Evolutionary conservation across 2,888 invertebrate species (phyloP).

Genomic region (Mongoloraphidia duomilia): DNA sequence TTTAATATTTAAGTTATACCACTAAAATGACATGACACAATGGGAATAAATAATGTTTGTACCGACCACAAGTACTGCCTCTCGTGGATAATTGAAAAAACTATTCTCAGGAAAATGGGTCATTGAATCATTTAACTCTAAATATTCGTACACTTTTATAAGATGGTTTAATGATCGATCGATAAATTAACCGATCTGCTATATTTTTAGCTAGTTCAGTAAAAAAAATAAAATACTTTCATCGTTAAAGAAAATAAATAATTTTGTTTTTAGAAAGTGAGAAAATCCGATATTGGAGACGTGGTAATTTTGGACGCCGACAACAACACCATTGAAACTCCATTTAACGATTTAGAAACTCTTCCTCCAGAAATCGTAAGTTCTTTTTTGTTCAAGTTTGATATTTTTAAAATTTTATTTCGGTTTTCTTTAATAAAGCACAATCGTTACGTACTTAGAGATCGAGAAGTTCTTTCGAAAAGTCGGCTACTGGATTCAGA

Average conservation of each 20-base stretch:
- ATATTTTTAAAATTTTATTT: neutral
- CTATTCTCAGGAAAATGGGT: neutral
- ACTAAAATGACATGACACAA: too few relatives aligned
- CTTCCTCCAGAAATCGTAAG: conserved; percentile 82
- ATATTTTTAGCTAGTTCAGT: too few relatives aligned
- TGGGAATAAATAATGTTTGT: too few relatives aligned
- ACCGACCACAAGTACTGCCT: too few relatives aligned
- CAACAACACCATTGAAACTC: conserved; percentile 68
- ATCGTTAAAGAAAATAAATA: conserved; percentile 1
- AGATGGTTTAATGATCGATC: too few relatives aligned
- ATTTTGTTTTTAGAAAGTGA: conserved; percentile 45
- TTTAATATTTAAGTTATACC: too few relatives aligned
- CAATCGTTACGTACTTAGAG: neutral
- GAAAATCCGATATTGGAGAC: conserved; percentile 77
- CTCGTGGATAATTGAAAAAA: too few relatives aligned
- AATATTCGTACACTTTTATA: too few relatives aligned
- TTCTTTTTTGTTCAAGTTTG: conserved; percentile 8
- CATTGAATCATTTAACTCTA: neutral
- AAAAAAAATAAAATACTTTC: conserved; percentile 2
- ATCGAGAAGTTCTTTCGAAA: neutral
- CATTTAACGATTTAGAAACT: conserved; percentile 79
- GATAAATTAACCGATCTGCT: too few relatives aligned
- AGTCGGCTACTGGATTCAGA: neutral
- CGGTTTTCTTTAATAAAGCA: conserved; percentile 12
- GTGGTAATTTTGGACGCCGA: conserved; percentile 91